Conservation (phyloP, 2,888 invertebrate species). For the Sphinx pinastri region DNA sequence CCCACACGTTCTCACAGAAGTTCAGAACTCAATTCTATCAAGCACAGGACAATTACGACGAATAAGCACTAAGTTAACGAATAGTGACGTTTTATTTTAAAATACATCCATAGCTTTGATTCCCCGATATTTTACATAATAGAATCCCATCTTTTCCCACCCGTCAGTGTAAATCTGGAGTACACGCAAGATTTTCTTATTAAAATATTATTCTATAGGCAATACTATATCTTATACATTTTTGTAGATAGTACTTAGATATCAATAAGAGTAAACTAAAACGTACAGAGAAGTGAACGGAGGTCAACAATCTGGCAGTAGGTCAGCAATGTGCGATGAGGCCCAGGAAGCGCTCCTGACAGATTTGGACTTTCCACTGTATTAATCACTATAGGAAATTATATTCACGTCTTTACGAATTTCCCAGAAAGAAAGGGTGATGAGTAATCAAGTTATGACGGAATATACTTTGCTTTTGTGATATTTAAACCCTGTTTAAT, state of each 20-base stretch:
- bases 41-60: no score
- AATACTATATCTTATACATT: background rate
- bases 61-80: no score
- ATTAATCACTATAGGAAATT: conserved; percentile 27
- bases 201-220: background rate
- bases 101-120: no score
- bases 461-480: no score
- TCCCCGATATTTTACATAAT: no score
- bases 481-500: no score
- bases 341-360: conserved; percentile 53
- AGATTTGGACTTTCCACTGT: conserved; percentile 45
- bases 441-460: background rate
- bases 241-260: background rate
- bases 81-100: no score
- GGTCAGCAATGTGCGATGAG: conserved; percentile 62
- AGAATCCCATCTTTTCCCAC: no score
- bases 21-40: no score
- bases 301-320: conserved; percentile 76
- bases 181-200: background rate
- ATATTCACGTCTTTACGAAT: background rate
- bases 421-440: background rate
- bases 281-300: conserved; percentile 33
- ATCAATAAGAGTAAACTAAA: conserved; percentile 26
- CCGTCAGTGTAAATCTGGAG: no score
- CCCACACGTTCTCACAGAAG: background rate